Evolutionary conservation across 2,888 invertebrate genomes (phyloP), one percentile per base, ranked within the genome.

Genomic region (Phyllotreta cruciferae): DNA sequence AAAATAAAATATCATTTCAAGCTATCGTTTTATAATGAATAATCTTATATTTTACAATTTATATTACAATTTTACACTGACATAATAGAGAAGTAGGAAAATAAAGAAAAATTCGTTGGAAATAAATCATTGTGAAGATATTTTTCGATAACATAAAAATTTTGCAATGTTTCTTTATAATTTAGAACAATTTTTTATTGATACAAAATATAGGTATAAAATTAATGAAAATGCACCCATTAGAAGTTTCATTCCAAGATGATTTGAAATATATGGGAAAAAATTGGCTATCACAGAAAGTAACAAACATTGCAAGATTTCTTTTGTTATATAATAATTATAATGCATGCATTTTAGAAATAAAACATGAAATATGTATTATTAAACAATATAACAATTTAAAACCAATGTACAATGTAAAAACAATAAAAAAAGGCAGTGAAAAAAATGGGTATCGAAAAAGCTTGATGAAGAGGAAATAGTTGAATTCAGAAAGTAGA

Each of bases 31-130:
- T 76, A 74, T 77, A 75, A 73, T 76, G 73, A 75, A 74, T 75
- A 75, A 73, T 71, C 72, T 76, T 74, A 76, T 74, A 77, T 74
- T 70, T 80, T 81, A 81, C 81, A 81, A 81, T 24, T 79, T 81
- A 81, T 81, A 79, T 81, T 81, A 81, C 81, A 81, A 80, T 78
- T 80, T 79, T 81, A 81, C 80, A 81, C 78, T 79, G 78, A 80
- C 77, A 75, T 78, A 76, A 71, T 69, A 73, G 77, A 74, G 75
- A 73, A 71, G 68, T 70, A 76, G 74, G 75, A 73, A 77, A 74
- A 74, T 68, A 77, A 74, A 75, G 69, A 72, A 70, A 71, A 66
- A 38, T 61, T 9, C 49, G 36, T 35, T 35, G 35, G n/a, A 8
- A 47, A 10, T 24, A 49, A 49, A 8, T 49, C 49, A 10, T 10